Evolutionary conservation across 2,113 vertebrate species (phyloP).

Genomic region (Mungos mungo): DNA sequence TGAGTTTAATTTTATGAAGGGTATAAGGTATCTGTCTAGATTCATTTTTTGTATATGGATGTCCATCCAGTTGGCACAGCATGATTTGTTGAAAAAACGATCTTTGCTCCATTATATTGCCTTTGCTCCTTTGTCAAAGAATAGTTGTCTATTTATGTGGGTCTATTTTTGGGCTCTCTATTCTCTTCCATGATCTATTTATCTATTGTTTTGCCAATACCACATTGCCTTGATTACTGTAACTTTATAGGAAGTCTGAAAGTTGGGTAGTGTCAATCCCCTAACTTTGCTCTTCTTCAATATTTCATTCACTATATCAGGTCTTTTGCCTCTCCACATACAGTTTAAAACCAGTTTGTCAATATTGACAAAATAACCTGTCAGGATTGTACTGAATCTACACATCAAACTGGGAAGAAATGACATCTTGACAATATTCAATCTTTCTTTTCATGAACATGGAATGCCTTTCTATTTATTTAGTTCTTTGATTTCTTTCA

Average conservation of each 20-base stretch:
- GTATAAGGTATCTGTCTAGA: neutral
- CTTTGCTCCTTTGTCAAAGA: neutral
- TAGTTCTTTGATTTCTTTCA: neutral
- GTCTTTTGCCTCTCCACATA: neutral
- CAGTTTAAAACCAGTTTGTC: neutral
- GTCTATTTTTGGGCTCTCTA: neutral
- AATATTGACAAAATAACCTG: neutral
- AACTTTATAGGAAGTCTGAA: neutral
- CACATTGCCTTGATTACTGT: neutral
- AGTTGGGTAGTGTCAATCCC: neutral
- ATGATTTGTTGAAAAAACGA: neutral
- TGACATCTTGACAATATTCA: neutral
- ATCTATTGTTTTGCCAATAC: neutral
- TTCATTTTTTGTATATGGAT: neutral
- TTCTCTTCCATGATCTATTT: neutral
- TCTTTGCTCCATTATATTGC: neutral
- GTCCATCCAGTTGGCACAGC: neutral
- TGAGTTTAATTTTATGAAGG: neutral
- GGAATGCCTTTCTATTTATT: neutral
- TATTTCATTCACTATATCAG: neutral
- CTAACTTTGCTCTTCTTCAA: neutral
- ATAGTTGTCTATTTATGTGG: neutral
- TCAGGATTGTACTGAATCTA: neutral
- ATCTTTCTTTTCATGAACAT: neutral
- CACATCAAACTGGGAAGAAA: neutral